Evolutionary conservation across 1,140 invertebrate species (phyloP), one percentile per base, ranked within the genome.

Genomic region (Coenobita brevimanus): DNA sequence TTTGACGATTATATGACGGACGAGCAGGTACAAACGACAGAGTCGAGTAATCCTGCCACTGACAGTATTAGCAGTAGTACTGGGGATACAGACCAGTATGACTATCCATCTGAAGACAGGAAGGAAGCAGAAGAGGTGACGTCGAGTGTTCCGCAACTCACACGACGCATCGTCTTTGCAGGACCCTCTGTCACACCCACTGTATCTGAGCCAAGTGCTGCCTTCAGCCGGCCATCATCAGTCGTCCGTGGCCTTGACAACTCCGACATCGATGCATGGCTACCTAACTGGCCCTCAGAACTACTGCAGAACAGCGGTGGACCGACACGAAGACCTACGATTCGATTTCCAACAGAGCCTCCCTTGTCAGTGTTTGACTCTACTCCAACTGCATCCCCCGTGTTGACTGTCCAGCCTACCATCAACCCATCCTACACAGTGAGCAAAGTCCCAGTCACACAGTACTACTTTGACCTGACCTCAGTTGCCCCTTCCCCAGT

Each of bases 361-460:
- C n/a, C 30, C 13, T 24, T 36, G n/a, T 60, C 82, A 36, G 38
- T 36, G 3, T 46, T 71, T 17, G 50, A 13, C 1, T 33, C 50
- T 27, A 30, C 50, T 71, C 4, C 71, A 73, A n/a, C 21, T 24
- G 38, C 81, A 33, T 13, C n/a, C 24, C 33, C 73, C 27, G 79
- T 17, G 13, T 24, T 24, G 13, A 64, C 79, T 17, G 27, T 24
- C 27, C 36, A 50, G 30, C 64, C 67, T 71, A 33, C 36, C 0
- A 38, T 83, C 57, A 21, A 17, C 0, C 85, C 76, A 21, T 73
- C 76, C 30, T 81, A 67, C 33, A 87, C 85, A 1, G 85, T 87
- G 15, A 87, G 62, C 46, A 87, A 87, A 36, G 78, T 87, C 4
- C 85, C 85, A 50, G 64, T 87, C 41, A 87, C 85, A 80, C 85